phyloP scores from a whole-genome alignment of 35 echinoderm and acorn worm genomes.

The Lytechinus pictus region DNA sequence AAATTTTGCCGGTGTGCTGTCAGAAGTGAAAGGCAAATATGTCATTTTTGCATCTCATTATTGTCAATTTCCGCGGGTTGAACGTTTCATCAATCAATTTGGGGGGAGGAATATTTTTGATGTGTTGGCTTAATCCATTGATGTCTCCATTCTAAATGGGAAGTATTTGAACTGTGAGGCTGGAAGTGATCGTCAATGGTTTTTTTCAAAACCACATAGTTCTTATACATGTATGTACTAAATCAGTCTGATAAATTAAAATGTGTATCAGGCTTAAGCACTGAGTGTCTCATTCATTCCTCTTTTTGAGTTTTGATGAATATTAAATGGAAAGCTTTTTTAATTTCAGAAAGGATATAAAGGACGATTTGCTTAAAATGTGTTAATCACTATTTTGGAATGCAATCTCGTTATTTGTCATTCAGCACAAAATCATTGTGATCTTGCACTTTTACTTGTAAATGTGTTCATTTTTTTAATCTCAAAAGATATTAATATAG shows the following conservation, averaged over 20 bases:
- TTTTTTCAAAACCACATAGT: neutral
- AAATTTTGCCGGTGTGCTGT: neutral
- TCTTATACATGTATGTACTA: neutral
- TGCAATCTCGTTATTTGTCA: too few species aligned
- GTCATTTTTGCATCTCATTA: slow-evolving; percentile 19
- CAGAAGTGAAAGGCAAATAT: neutral
- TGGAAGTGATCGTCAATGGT: neutral
- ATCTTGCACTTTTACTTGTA: too few species aligned
- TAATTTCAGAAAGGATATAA: too few species aligned
- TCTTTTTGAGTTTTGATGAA: too few species aligned
- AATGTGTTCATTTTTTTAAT: too few species aligned
- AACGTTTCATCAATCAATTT: slow-evolving; percentile 5
- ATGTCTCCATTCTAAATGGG: neutral
- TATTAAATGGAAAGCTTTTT: too few species aligned
- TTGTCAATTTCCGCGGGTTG: neutral
- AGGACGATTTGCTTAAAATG: too few species aligned
- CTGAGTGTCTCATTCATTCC: too few species aligned
- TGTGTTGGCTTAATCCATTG: slow-evolving; percentile 2
- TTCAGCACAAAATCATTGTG: too few species aligned
- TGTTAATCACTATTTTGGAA: too few species aligned
- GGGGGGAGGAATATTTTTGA: neutral
- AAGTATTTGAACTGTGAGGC: neutral
- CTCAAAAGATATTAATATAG: too few species aligned
- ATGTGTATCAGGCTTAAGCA: too few species aligned
- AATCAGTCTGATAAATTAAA: neutral